Percentiles rank a stretch among this genome's conserved stretches.
Evolutionary conservation across 1,140 invertebrate genomes (phyloP).

Genomic region (Scaptomyza montana): DNA sequence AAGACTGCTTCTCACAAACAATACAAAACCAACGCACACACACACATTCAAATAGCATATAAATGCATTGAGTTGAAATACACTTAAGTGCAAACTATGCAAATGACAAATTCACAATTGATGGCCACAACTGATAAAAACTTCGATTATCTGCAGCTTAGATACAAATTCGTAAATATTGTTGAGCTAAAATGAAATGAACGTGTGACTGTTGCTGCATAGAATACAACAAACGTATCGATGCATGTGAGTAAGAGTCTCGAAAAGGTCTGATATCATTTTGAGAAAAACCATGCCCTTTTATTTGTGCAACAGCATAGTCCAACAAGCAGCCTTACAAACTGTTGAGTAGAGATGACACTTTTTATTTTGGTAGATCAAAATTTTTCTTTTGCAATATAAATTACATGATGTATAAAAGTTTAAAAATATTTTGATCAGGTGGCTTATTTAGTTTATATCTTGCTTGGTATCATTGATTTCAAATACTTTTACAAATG

Average conservation of each 20-base stretch:
- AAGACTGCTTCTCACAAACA: neutral
- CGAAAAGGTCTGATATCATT: constrained; percentile 60
- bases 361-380: neutral
- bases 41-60: neutral
- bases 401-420: no score
- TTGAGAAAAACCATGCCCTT: constrained; percentile 65
- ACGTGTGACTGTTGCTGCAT: constrained; percentile 54
- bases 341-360: constrained; percentile 33
- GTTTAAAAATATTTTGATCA: no score
- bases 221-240: constrained; percentile 2
- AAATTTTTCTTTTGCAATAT: no score
- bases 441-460: no score
- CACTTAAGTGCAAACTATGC: constrained; percentile 70
- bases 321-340: constrained; percentile 33
- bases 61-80: constrained; percentile 57
- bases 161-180: constrained; percentile 53
- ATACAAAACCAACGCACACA: neutral
- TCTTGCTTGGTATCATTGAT: no score
- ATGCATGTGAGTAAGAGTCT: constrained; percentile 1
- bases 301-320: constrained; percentile 34
- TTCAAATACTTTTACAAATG: no score
- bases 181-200: constrained; percentile 69
- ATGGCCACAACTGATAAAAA: neutral
- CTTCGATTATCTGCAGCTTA: neutral
- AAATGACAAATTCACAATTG: constrained; percentile 58